These are phyloP conservation scores for Rhimphoctona megacephalus DNA, from an alignment of 2,888 invertebrate species.

Conservation along the genomic window DNA sequence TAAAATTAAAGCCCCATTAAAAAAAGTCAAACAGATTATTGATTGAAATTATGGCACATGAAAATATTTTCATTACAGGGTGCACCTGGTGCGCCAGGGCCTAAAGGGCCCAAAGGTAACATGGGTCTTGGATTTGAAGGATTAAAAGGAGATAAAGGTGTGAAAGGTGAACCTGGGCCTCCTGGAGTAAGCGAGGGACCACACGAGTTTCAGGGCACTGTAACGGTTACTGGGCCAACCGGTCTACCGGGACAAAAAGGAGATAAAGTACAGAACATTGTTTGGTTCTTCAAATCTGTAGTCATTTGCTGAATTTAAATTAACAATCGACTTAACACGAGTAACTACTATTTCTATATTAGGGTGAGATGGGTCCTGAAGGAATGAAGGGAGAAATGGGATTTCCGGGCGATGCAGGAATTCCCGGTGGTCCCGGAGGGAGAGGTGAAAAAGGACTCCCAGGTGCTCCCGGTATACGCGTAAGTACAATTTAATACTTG, in stretches of 20 bases:
- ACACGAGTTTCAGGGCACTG: neutral
- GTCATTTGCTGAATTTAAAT: neutral
- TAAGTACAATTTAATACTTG: slow-evolving; percentile 87
- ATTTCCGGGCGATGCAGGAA: slow-evolving; percentile 89
- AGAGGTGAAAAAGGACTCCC: slow-evolving; percentile 96
- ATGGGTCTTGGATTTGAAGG: slow-evolving; percentile 88
- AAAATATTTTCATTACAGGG: slow-evolving; percentile 86
- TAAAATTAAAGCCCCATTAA: neutral
- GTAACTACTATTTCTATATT: slow-evolving; percentile 7
- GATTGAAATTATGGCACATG: neutral
- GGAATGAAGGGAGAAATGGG: slow-evolving; percentile 91
- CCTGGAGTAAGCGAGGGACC: slow-evolving; percentile 60
- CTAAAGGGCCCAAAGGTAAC: slow-evolving; percentile 89
- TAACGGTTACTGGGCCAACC: slow-evolving; percentile 78
- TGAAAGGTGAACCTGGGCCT: slow-evolving; percentile 88
- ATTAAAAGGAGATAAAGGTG: slow-evolving; percentile 87
- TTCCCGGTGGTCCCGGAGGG: slow-evolving; percentile 88
- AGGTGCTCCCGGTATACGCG: slow-evolving; percentile 93
- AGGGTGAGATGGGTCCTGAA: slow-evolving; percentile 83
- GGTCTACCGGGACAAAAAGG: slow-evolving; percentile 87
- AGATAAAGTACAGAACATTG: slow-evolving; percentile 85
- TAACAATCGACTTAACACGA: neutral
- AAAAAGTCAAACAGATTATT: neutral
- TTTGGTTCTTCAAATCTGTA: neutral
- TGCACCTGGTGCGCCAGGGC: slow-evolving; percentile 89